Evolutionary conservation across 2,888 invertebrate genomes (phyloP), one percentile per base, ranked within the genome.

Genomic region (Agapostemon virescens): DNA sequence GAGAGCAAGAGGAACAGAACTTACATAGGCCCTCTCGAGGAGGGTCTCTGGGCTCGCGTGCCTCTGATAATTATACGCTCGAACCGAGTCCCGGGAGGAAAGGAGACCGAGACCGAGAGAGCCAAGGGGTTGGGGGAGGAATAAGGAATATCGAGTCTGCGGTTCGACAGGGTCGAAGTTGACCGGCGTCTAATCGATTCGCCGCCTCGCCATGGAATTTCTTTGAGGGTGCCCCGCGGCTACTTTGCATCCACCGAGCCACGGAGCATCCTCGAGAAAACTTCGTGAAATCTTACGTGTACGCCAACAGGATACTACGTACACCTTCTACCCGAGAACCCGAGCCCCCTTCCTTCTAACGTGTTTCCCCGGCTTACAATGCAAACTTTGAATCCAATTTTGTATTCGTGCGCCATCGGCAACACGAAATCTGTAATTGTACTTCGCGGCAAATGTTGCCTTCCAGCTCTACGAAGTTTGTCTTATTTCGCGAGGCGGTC

Each of bases 181-280:
- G 92, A 92, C 92, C 91, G 90, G 88, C 89, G 90, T 91, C 90
- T 91, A 92, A 92, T 92, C 92, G 91, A 92, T 91, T 91, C 89
- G 87, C 89, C 89, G 91, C 88, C 90, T 89, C 90, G 89, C 88
- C 90, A 91, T 91, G 91, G 91, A 91, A 91, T 91, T 89, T 89
- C 87, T 87, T 84, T 86, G 82, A 81, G 85, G 69, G 82, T 83
- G 81, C 85, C 88, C 84, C 74, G 71, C 77, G 88, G 86, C 82
- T 83, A 86, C 81, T 78, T 83, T 81, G 74, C 83, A 69, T 84
- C 84, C 82, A 76, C 82, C 76, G 80, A 79, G 81, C 85, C 85
- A 49, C 49, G 49, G 78, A 83, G 58, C 79, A 86, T 87, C 85
- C 79, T 67, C 69, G 69, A 73, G 77, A 74, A 69, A 77, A 68